Evolutionary conservation across 2,888 invertebrate genomes (phyloP), one percentile per base, ranked within the genome.

Genomic region (Belgica antarctica): DNA sequence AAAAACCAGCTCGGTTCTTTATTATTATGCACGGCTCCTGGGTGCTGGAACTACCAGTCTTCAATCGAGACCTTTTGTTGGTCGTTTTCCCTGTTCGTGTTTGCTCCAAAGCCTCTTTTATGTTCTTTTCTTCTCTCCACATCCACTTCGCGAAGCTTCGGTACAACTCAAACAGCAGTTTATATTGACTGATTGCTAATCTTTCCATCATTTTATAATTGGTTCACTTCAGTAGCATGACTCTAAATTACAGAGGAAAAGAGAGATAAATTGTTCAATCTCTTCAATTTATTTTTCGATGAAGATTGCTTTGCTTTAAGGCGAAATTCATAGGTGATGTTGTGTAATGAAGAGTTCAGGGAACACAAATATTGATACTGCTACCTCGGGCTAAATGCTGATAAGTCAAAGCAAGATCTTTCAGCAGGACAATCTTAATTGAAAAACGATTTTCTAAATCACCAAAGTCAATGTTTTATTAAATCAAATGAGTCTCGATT

Each of bases 131-230:
- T 47, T 28, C 27, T 47, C 27, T 27, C n/a, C 28, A n/a, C n/a
- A n/a, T n/a, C n/a, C n/a, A n/a, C n/a, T n/a, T n/a, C n/a, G n/a
- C n/a, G n/a, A n/a, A n/a, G 25, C 65, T 34, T 28, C 47, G 19
- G 15, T 63, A 8, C 10, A 19, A 62, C 31, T 27, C 19, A 62
- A 62, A 62, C 28, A 52, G 19, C 22, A 52, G 52, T 52, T 52
- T 52, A 52, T 52, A 66, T 66, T 66, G 65, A 66, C 36, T 66
- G 65, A 66, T 66, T 66, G 65, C 46, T 66, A 66, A 66, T 66
- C 65, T 47, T 66, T 47, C 65, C 34, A 66, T 66, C 65, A 66
- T 66, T 66, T 25, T 27, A 66, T 46, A 66, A 66, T 66, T 66
- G 65, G 47, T 25, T 47, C 65, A 66, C 65, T 66, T 66, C 65